Base-by-base conservation (phyloP, 1,140 invertebrate genomes). In the Drosophila trapezifrons region DNA sequence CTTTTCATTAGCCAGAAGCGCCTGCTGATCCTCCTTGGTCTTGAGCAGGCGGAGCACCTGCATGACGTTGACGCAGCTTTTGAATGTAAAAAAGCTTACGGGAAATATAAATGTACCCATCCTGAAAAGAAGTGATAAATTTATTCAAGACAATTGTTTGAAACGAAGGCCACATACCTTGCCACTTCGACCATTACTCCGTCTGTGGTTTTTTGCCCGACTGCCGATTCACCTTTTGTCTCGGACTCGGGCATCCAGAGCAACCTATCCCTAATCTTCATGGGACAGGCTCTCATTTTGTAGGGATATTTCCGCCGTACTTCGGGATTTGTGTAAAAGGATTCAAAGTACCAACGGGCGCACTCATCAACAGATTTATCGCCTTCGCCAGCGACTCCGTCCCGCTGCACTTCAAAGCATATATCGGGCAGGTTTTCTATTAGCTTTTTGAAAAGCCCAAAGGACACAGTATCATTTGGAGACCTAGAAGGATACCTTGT, bases 341-440 rank as follows among this genome's bases (percentile, higher is more conserved):
- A 6, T 7, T 56, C 1, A 13, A 72, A 75, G 7, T 56, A 72
- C 67, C 67, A 75, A n/a, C 6, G 3, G 4, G 69, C 57, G 27
- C 67, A 72, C 9, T 74, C 42, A 12, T 72, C 71, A 3, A 49
- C 20, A 20, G 62, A 46, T 22, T 37, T 25, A n/a, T n/a, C n/a
- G n/a, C n/a, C n/a, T n/a, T n/a, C n/a, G n/a, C n/a, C n/a, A 13
- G 13, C n/a, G 37, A 22, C 15, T 32, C 29, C 15, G 25, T 70
- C 17, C 29, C 15, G 13, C 13, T 51, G 43, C 2, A 67, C 3
- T 1, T 49, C 10, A 17, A 37, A 32, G 7, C 12, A 32, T 8
- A 70, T 38, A 29, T 69, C 29, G 9, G 20, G 18, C 2, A 56
- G 37, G 35, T 72, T 58, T n/a, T 18, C 9, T 8, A 71, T 38